A percentile compares a stretch with the other conserved stretches of the same genome.
phyloP scores from a whole-genome alignment of 2,797 vertebrate species.

The Spizella passerina region DNA sequence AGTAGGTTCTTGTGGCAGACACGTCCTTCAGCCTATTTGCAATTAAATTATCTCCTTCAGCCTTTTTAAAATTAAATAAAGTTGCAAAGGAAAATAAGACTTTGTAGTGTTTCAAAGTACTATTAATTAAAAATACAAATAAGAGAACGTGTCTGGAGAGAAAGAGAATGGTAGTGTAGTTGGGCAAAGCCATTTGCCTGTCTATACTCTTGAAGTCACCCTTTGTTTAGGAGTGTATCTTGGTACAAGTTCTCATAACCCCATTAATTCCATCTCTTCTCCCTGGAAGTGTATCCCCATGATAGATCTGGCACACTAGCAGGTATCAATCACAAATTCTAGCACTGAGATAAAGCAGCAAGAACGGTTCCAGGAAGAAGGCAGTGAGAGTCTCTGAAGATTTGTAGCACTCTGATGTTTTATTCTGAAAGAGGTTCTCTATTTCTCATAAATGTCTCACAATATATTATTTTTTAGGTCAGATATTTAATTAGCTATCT shows the following conservation, averaged over 20 bases:
- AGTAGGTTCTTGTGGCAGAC: background rate
- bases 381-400: background rate
- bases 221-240: background rate
- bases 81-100: background rate
- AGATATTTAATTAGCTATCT: background rate
- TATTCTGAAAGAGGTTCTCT: background rate
- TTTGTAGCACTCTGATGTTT: background rate
- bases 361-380: slow-evolving; percentile 7
- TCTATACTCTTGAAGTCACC: background rate
- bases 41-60: background rate
- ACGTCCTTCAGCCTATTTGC: background rate
- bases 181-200: background rate
- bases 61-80: background rate
- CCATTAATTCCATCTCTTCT: background rate
- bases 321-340: slow-evolving; percentile 10
- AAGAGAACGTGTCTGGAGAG: background rate
- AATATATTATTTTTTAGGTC: background rate
- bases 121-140: background rate
- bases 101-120: background rate
- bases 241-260: background rate
- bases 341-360: background rate
- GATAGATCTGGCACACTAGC: background rate
- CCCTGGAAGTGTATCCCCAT: background rate
- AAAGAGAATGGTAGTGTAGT: background rate
- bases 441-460: background rate